phyloP scores from a whole-genome alignment of 2,113 vertebrate genomes.

The Leucoraja erinaceus region DNA sequence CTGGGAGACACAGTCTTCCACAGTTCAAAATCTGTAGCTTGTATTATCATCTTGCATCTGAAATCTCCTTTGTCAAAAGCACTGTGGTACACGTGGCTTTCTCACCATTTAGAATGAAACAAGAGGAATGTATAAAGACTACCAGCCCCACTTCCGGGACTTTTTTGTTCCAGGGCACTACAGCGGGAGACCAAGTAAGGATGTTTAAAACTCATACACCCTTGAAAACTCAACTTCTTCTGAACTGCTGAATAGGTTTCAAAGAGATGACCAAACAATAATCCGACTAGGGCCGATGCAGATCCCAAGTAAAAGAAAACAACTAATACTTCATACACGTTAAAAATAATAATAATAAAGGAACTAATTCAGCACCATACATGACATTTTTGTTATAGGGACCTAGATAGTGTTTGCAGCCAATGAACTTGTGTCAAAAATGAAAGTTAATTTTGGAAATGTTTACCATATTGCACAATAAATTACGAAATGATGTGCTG shows the following conservation, averaged over 20 bases:
- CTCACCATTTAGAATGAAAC: background rate
- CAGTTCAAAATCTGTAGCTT: background rate
- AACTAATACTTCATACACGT: background rate
- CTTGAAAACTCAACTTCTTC: background rate
- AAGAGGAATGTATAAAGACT: background rate
- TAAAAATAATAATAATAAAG: background rate
- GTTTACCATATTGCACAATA: background rate
- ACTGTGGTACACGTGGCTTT: background rate
- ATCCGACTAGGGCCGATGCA: background rate
- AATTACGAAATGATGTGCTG: background rate
- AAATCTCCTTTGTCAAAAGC: background rate
- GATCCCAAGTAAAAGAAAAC: background rate
- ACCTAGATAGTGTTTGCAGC: background rate
- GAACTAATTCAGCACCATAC: background rate
- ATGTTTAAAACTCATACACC: background rate
- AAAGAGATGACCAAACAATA: background rate
- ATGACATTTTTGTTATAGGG: background rate
- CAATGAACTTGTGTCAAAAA: background rate
- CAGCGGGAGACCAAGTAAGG: background rate
- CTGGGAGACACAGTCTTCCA: background rate
- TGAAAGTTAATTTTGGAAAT: background rate
- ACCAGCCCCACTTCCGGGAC: too few relatives aligned
- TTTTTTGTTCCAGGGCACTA: background rate
- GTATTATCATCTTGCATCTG: background rate
- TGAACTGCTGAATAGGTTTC: background rate